A percentile compares a stretch with the other conserved stretches of the same genome.
Evolutionary conservation across 2,113 vertebrate species (phyloP).

Genomic region (Fulmarus glacialis): DNA sequence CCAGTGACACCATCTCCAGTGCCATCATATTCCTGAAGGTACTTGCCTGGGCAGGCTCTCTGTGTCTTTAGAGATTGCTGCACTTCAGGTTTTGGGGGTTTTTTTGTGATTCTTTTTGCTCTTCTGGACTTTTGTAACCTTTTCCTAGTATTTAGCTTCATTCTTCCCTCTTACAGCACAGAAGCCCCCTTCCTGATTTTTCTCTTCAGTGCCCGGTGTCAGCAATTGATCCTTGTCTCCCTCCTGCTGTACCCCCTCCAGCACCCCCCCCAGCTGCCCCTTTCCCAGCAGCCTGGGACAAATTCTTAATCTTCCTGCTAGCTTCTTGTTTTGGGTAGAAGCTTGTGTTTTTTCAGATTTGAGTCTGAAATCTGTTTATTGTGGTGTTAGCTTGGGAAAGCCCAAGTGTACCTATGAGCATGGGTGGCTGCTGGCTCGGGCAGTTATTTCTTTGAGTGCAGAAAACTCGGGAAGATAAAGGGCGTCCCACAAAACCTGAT

Average conservation of each 20-base stretch:
- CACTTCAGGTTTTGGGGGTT: background rate
- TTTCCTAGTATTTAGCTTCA: accelerated
- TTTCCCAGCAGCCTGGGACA: background rate
- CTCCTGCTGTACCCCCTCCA: background rate
- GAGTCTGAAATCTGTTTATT: background rate
- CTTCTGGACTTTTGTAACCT: background rate
- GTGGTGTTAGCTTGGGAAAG: background rate
- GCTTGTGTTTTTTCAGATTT: too few species aligned
- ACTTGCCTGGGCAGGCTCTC: background rate
- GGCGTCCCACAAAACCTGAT: background rate
- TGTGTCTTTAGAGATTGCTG: background rate
- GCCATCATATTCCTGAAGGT: accelerated
- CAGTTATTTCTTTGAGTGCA: background rate
- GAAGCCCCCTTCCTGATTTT: background rate
- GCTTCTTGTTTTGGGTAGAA: background rate
- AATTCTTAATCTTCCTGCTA: background rate
- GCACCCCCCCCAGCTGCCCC: too few species aligned
- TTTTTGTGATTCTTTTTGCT: background rate
- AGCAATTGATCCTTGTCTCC: background rate
- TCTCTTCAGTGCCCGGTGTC: too few species aligned
- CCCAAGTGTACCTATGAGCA: accelerated
- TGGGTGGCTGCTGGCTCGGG: background rate
- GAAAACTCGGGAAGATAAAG: background rate
- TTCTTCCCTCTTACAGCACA: background rate
- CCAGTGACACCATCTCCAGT: accelerated